A percentile compares a stretch with the other conserved stretches of the same genome.
These are phyloP conservation scores for Myiotriccus ornatus DNA, from an alignment of 2,797 vertebrate species.

Conservation along the genomic window DNA sequence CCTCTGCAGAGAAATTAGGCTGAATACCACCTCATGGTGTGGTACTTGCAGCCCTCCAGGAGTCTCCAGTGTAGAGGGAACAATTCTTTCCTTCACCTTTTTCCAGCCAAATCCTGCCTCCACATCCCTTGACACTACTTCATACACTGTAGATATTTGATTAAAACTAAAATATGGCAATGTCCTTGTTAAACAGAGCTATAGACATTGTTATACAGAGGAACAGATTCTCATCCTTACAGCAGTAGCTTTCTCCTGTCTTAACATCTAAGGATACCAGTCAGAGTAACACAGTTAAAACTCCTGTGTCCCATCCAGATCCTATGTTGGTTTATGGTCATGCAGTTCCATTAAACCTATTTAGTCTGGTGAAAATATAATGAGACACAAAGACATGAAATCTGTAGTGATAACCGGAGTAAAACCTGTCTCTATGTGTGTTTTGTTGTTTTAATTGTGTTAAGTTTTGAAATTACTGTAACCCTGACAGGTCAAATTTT, in stretches of 20 bases:
- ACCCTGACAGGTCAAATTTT: neutral
- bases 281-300: neutral
- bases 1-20: neutral
- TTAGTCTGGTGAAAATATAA: neutral
- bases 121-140: neutral
- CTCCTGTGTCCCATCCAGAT: neutral
- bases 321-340: neutral
- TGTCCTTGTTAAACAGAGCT: neutral
- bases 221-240: neutral
- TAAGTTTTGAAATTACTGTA: neutral
- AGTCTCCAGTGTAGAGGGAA: neutral
- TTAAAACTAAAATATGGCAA: neutral
- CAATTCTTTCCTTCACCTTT: neutral
- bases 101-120: neutral
- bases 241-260: neutral
- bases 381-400: neutral
- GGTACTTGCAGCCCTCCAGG: neutral
- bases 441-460: neutral
- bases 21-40: rapidly evolving
- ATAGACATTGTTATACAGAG: neutral
- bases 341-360: neutral
- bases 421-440: neutral
- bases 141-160: neutral
- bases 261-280: neutral
- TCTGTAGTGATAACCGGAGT: neutral